phyloP scores from a whole-genome alignment of 1,140 invertebrate species.

The Glomeris maerens region DNA sequence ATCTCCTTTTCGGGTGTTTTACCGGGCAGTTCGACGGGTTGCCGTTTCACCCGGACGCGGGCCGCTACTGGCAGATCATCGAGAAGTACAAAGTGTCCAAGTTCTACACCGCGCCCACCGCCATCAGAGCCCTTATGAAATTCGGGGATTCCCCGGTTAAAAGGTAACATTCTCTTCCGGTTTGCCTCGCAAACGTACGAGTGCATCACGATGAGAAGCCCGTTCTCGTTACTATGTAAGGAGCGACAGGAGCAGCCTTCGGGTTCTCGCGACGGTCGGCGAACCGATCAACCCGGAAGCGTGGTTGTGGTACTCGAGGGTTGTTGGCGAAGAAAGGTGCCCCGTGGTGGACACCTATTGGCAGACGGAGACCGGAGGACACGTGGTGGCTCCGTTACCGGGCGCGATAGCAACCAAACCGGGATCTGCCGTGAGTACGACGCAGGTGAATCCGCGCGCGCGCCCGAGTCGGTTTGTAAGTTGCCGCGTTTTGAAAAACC shows the following conservation, averaged over 20 bases:
- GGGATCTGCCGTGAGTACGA: slow-evolving; percentile 71
- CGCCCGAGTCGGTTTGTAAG: slow-evolving; percentile 2
- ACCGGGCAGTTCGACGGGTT: slow-evolving; percentile 79
- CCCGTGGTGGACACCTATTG: slow-evolving; percentile 97
- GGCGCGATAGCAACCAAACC: slow-evolving; percentile 92
- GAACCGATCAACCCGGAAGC: slow-evolving; percentile 97
- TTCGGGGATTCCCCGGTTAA: slow-evolving; percentile 43
- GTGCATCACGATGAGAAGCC: too few relatives aligned
- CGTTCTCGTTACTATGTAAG: too few relatives aligned
- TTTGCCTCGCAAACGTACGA: neutral
- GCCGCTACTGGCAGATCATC: slow-evolving; percentile 81
- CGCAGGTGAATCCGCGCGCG: too few relatives aligned
- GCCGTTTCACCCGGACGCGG: slow-evolving; percentile 64
- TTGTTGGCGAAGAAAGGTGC: slow-evolving; percentile 55
- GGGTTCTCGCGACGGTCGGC: slow-evolving; percentile 83
- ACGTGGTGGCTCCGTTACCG: slow-evolving; percentile 86
- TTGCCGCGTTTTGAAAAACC: slow-evolving; percentile 15
- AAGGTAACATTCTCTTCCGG: slow-evolving; percentile 25
- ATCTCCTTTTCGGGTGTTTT: slow-evolving; percentile 21
- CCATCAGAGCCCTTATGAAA: slow-evolving; percentile 91
- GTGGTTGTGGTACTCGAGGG: slow-evolving; percentile 90
- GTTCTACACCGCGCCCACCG: slow-evolving; percentile 97
- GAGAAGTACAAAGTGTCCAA: slow-evolving; percentile 90
- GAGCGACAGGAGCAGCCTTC: too few relatives aligned
- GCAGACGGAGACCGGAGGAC: slow-evolving; percentile 96